These are phyloP conservation scores for Parnassius orleans DNA, from an alignment of 2,888 invertebrate genomes.

Conservation along the genomic window DNA sequence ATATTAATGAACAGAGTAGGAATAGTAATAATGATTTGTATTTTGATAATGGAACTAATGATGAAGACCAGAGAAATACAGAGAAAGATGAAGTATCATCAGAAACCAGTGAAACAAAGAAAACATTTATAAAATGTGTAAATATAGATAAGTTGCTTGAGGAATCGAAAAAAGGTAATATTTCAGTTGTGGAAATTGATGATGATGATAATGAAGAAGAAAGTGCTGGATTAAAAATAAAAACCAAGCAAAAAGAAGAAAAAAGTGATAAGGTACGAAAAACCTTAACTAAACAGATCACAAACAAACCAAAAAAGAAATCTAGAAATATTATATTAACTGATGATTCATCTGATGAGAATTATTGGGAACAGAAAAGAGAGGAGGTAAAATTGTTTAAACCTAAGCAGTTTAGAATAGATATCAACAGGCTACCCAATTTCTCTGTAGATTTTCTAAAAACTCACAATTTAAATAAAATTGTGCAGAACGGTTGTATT, in stretches of 20 bases:
- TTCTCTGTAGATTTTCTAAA: slow-evolving; percentile 47
- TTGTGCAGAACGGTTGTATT: slow-evolving; percentile 42
- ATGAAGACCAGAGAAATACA: slow-evolving; percentile 21
- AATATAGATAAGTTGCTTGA: slow-evolving; percentile 54
- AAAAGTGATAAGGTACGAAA: slow-evolving; percentile 13
- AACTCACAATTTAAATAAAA: slow-evolving; percentile 47
- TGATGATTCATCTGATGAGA: slow-evolving; percentile 40
- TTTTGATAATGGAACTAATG: slow-evolving; percentile 5
- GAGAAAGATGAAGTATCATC: slow-evolving; percentile 2
- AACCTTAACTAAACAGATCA: slow-evolving; percentile 15
- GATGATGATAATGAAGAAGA: slow-evolving; percentile 26
- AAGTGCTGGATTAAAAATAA: slow-evolving; percentile 24
- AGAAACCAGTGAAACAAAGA: slow-evolving; percentile 29
- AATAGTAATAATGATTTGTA: not conserved
- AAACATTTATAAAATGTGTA: slow-evolving; percentile 66
- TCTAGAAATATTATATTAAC: slow-evolving; percentile 14
- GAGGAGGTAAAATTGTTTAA: slow-evolving; percentile 56
- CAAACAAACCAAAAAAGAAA: slow-evolving; percentile 22
- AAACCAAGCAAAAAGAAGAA: slow-evolving; percentile 20
- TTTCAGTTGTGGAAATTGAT: slow-evolving; percentile 21
- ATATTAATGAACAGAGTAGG: not conserved
- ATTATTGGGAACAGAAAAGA: slow-evolving; percentile 37
- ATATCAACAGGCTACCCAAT: slow-evolving; percentile 49
- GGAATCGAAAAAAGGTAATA: slow-evolving; percentile 26
- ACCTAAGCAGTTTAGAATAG: slow-evolving; percentile 52